Base-by-base conservation (phyloP, 2,797 vertebrate species). In the Varecia variegata region DNA sequence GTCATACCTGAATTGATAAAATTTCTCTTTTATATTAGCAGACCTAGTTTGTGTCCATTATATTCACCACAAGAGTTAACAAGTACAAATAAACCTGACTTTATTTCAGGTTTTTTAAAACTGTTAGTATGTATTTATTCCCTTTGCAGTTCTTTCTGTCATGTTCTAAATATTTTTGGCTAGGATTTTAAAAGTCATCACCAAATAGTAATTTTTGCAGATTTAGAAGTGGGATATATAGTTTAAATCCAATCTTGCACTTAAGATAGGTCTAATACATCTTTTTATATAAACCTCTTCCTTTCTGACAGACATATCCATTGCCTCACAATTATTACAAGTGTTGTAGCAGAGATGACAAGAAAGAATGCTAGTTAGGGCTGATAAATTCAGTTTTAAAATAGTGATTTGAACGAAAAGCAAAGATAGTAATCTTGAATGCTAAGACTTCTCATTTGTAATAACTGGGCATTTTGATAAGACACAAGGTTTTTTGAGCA, bases 161-260 rank as follows among this genome's bases (percentile, higher is more conserved):
- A 13, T 67, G 5, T 45, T 80, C n/a, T 93, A 87, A 91, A 62
- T 91, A 79, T 52, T 93, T 96, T 95, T 52, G 21, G 14, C 17
- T 97, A 40, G 43, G 32, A 83, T 93, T 88, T 95, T 77, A 54
- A 76, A 88, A 85, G 13, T 91, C 12, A 92, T 47, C 17, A 67
- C 60, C 81, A 87, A 73, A n/a, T 88, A 62, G 35, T 77, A 30
- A 65, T 35, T 32, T 85, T 60, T 62, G 11, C 9, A 92, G 30
- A 90, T 47, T 80, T 90, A 62, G 15, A 93, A 89, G 23, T 40
- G 1, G 7, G 15, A 35, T 73, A 40, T 76, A 50, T 80, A 23
- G 38, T 35, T 95, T 94, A 87, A 68, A 73, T 80, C 3, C 13
- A 77, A 67, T 20, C 40, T 76, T 93, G 23, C 15, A 67, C 27